Base-by-base conservation (phyloP, 2,888 invertebrate genomes). In the Spatulosminthurus flaviceps region DNA sequence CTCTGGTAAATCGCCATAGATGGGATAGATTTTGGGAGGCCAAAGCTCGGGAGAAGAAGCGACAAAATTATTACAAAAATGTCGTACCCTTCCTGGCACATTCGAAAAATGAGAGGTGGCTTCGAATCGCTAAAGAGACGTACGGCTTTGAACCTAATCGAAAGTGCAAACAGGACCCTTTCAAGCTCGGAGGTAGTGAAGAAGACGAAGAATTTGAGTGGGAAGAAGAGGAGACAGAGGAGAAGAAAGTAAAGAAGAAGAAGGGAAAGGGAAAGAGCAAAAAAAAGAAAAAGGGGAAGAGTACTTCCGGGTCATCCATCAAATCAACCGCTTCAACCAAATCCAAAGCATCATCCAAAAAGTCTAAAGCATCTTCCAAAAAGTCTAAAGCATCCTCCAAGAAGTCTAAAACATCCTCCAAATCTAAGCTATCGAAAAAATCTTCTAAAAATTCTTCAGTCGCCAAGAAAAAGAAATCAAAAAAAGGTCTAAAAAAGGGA, bases 21-120 rank as follows among this genome's bases (percentile, higher is more conserved):
- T 83, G 83, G 83, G 76, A 79, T n/a, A 13, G 51, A 16, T 79
- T 75, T 28, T 83, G 83, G 83, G 73, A 75, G 16, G 71, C 72
- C 43, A 80, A 76, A 61, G 24, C 77, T 0, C 24, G 72, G 26
- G 81, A 81, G 11, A 82, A 74, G 60, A 73, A 78, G 21, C 21
- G 41, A 21, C 28, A 71, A 9, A 73, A 79, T 19, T 72, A 69
- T 29, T 70, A 78, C n/a, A 77, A 77, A 41, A 61, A 64, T 41
- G 28, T 75, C 11, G 2, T 28, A 1, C 75, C 75, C n/a, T 75
- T 34, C 21, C 21, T 75, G 21, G 28, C 75, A 16, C 5, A 51
- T n/a, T 76, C 76, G 1, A 34, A 67, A 9, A 5, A 5, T 22
- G 67, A 66, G 0, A 66, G 22, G 11, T 76, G 76, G 76, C 21